Evolutionary conservation across 2,797 vertebrate genomes (phyloP), one percentile per base, ranked within the genome.

Genomic region (Rousettus madagascariensis): DNA sequence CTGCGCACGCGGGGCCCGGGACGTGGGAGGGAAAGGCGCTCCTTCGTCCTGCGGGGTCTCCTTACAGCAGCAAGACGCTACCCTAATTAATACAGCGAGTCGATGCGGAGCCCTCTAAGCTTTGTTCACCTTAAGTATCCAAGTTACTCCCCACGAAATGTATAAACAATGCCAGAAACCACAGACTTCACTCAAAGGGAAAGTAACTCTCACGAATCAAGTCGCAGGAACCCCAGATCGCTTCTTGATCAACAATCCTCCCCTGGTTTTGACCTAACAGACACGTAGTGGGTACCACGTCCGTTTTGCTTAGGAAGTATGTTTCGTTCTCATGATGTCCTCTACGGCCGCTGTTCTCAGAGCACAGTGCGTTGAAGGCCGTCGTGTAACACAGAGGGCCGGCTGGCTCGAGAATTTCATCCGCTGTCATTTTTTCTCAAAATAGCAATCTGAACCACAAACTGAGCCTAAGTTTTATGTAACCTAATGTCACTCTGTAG

Each of bases 391-490:
- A 41, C 20, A 26, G 13, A 38, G 22, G 4, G 13, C 6, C 41
- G 4, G 12, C 22, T 19, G 28, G 8, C 20, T 59, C 85, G 22
- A 80, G 51, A 78, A 79, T 74, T 79, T 38, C 41, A 36, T 63
- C 20, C 12, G 10, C 13, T 75, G 43, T 2, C 20, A 36, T 84
- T 53, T 49, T 74, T 72, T 33, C 68, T 90, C 22, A 46, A 63
- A 91, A 78, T 3, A 77, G n/a, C 5, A 68, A n/a, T 30, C 11
- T 83, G 38, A 86, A 61, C 43, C 41, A 80, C 41, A 72, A 72
- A 57, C 46, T 36, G 26, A 88, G 86, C 24, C 8, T 53, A 33
- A 57, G 6, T 20, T 92, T 83, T 86, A 59, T 63, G 59, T 95
- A 72, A 17, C 30, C 38, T 82, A 51, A 36, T 79, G 43, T 51